These are phyloP conservation scores for Drosophila paulistorum DNA, from an alignment of 1,140 invertebrate species.

Conservation along the genomic window DNA sequence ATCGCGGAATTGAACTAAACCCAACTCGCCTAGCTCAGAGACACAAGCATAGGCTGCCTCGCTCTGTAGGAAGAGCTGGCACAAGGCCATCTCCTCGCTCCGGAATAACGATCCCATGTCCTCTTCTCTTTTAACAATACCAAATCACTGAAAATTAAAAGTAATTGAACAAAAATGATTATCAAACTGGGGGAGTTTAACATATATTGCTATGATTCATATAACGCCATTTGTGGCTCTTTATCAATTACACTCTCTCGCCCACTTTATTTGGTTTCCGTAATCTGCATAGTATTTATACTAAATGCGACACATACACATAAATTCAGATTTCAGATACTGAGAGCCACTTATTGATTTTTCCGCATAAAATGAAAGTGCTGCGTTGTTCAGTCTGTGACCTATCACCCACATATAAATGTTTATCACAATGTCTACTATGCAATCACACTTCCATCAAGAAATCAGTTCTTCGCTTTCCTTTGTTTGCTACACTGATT, in stretches of 20 bases:
- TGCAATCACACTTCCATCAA: background rate
- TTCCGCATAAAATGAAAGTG: conserved; percentile 9
- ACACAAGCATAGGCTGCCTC: conserved; percentile 95
- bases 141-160: conserved; percentile 16
- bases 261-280: background rate
- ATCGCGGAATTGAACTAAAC: conserved; percentile 95
- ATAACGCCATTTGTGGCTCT: background rate
- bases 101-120: conserved; percentile 90
- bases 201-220: background rate
- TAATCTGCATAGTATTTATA: conserved; percentile 8
- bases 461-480: too few species aligned
- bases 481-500: background rate
- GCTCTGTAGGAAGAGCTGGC: conserved; percentile 94
- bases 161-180: too few species aligned
- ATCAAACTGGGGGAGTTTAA: background rate
- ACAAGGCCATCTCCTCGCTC: conserved; percentile 94
- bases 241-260: background rate
- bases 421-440: background rate
- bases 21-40: conserved; percentile 94
- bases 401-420: background rate
- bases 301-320: conserved; percentile 7
- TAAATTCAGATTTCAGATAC: conserved; percentile 4
- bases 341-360: conserved; percentile 1
- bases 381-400: background rate
- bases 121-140: conserved; percentile 15